Evolutionary conservation across 1,140 invertebrate species (phyloP), one percentile per base, ranked within the genome.

Genomic region (Caenorhabditis briggsae): DNA sequence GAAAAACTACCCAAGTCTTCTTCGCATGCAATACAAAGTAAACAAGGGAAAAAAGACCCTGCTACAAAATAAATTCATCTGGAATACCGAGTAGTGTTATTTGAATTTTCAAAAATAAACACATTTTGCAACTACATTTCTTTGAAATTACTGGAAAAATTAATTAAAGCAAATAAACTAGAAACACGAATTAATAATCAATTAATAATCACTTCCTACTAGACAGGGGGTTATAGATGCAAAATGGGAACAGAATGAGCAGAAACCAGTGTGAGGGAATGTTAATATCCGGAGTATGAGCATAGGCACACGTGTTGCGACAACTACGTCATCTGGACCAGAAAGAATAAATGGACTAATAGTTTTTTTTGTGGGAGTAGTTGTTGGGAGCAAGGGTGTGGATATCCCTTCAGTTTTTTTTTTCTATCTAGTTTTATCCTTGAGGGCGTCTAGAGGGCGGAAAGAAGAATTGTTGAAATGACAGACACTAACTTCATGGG

Each of bases 381-480:
- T 33, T 33, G 33, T 33, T 33, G 23, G 59, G 9, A 25, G 59
- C 9, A 18, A 33, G 25, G 59, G 23, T 9, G 16, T 14, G 7
- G 16, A 20, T 25, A 61, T 61, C 23, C 23, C 59, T 33, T 33
- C 12, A 18, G 18, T 2, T n/a, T 20, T 33, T 50, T 53, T 23
- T 78, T 48, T 78, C n/a, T 78, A 50, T 78, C 70, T 78, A 78
- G 70, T 53, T 46, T 78, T 46, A 78, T 78, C 46, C 70, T n/a
- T 2, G 50, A 5, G 70, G 70, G 46, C 53, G 70, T 78, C 70
- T 50, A 61, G 33, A 33, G 33, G 33, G 33, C 3, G 33, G 33
- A 33, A n/a, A n/a, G 59, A 61, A 25, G 25, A 23, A 23, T 50
- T n/a, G 59, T 61, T 33, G 59, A 50, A 50, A 12, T 48, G 70